Evolutionary conservation across 2,113 vertebrate species (phyloP).

Genomic region (Phrynosoma platyrhinos): DNA sequence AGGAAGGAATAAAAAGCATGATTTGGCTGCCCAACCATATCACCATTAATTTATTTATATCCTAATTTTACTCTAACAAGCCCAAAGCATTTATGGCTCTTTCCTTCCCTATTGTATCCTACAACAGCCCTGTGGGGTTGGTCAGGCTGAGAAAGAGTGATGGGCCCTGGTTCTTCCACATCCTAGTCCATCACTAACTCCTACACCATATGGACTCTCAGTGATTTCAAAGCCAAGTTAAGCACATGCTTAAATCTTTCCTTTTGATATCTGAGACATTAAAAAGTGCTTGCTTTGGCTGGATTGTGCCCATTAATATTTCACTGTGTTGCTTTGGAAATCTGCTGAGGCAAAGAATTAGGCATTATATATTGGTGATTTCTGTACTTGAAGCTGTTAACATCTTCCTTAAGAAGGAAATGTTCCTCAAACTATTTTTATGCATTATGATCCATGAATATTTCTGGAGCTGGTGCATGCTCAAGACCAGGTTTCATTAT

Average conservation of each 20-base stretch:
- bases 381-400: slow-evolving; percentile 15
- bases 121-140: not conserved
- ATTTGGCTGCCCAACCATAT: not conserved
- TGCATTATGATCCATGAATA: slow-evolving; percentile 54
- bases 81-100: not conserved
- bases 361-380: slow-evolving; percentile 39
- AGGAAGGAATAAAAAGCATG: not conserved
- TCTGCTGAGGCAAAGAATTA: slow-evolving; percentile 52
- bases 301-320: slow-evolving; percentile 24
- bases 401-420: not conserved
- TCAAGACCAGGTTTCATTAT: slow-evolving; percentile 41
- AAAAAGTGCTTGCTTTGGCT: not conserved
- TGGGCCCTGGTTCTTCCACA: not conserved
- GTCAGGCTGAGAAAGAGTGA: not conserved
- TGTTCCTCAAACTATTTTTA: slow-evolving; percentile 5
- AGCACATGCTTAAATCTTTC: not conserved
- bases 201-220: not conserved
- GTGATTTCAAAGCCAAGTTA: not conserved
- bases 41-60: not conserved
- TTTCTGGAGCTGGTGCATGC: slow-evolving; percentile 52
- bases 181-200: not conserved
- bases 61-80: not conserved
- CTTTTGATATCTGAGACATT: not conserved
- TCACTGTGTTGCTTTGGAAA: slow-evolving; percentile 53
- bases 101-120: not conserved